Conservation (phyloP, 2,797 vertebrate species). For the Cyprinella venusta region DNA sequence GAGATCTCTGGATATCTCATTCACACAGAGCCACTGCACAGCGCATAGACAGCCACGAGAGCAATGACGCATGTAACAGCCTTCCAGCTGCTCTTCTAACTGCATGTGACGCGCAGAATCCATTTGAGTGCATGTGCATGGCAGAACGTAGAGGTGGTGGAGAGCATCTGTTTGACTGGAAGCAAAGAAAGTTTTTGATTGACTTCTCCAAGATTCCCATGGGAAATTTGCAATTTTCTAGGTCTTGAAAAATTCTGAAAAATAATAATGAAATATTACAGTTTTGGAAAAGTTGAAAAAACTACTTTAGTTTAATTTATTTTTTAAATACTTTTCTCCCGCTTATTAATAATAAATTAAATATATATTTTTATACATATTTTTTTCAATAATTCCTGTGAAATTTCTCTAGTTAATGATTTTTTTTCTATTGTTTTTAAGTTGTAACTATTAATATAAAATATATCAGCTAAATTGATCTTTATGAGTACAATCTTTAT, state of each 20-base stretch:
- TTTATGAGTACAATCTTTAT: background rate
- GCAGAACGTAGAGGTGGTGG: slow-evolving; percentile 13
- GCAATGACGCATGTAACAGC: slow-evolving; percentile 50
- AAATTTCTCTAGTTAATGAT: background rate
- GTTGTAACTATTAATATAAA: background rate
- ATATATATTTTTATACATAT: background rate
- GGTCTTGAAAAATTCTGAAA: background rate
- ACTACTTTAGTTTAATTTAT: background rate
- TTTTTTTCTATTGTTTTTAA: background rate
- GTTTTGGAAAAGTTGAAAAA: background rate
- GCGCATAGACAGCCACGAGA: slow-evolving; percentile 37
- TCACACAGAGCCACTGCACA: slow-evolving; percentile 36
- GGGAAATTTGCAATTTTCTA: background rate
- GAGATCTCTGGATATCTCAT: slow-evolving; percentile 48
- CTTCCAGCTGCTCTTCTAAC: slow-evolving; percentile 37
- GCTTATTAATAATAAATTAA: background rate
- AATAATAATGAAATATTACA: background rate
- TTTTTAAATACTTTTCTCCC: background rate
- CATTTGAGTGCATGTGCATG: slow-evolving; percentile 44
- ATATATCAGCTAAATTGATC: background rate
- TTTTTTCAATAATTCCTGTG: background rate
- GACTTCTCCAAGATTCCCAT: slow-evolving; percentile 1
- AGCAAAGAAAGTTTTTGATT: background rate
- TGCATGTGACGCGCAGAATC: slow-evolving; percentile 36
- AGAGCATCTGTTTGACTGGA: slow-evolving; percentile 38